Conservation (phyloP, 2,797 vertebrate genomes). For the Pyrrhura leucotis region DNA sequence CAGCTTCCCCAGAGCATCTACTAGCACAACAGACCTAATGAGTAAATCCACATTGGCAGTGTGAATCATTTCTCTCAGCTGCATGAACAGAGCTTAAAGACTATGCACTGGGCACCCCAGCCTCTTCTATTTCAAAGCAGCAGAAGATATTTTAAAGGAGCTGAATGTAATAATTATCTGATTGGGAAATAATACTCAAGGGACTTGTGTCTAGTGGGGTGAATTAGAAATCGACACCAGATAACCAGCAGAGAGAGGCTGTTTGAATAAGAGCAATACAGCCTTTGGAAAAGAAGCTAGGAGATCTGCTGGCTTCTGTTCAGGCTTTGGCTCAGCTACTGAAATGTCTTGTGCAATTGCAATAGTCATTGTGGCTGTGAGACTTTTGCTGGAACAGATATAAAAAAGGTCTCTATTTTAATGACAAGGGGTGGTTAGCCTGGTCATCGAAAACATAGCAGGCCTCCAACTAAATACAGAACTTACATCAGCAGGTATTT, state of each 20-base stretch:
- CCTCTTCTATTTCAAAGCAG: conserved; percentile 42
- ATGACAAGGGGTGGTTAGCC: neutral
- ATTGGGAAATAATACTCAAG: neutral
- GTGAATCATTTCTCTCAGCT: conserved; percentile 74
- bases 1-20: conserved; percentile 65
- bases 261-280: neutral
- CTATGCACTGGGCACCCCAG: neutral
- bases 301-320: neutral
- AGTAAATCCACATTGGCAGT: conserved; percentile 67
- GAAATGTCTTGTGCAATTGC: neutral
- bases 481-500: neutral
- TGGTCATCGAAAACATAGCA: neutral
- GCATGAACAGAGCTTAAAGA: conserved; percentile 32
- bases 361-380: neutral
- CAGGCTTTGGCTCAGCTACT: neutral
- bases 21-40: conserved; percentile 61
- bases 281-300: neutral
- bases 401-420: neutral
- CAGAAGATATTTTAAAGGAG: neutral
- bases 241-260: neutral
- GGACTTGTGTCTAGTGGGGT: neutral
- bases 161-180: conserved; percentile 24
- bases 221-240: neutral
- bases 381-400: neutral
- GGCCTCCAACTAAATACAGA: neutral